Base-by-base conservation (phyloP, 1,140 invertebrate genomes). In the Drosophila quadrilineata region DNA sequence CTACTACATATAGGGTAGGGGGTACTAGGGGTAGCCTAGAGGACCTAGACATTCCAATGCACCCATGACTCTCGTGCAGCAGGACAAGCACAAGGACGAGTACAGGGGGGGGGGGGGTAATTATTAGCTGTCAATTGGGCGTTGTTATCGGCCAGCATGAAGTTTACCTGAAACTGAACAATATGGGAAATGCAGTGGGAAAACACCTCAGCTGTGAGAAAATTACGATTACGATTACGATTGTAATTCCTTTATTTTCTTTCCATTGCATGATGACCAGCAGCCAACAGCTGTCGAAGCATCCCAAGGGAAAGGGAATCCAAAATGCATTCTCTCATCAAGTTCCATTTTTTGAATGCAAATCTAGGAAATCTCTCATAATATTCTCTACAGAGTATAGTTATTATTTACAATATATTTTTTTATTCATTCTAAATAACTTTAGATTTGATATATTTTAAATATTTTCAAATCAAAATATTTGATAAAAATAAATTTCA, bases 61-160 rank as follows among this genome's bases (percentile, higher is more conserved):
- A 84, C 79, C 77, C 79, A 84, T 54, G n/a, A n/a, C n/a, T n/a
- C n/a, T n/a, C n/a, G n/a, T 85, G 77, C 77, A 74, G 56, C 24
- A 17, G 36, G 19, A 14, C 14, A n/a, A 9, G 21, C n/a, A 3
- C 33, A 10, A 28, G 31, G 9, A 10, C 28, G 29, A 22, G n/a
- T 26, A 33, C 38, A 33, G 36, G 50, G 29, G 26, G 10, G 35
- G 65, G 29, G 46, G 63, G 60, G 46, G 40, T 79, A 85, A 85
- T 85, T 84, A 84, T 85, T 85, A 60, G 70, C 79, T 85, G 79
- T 74, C 79, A 85, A 79, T 71, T 82, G 76, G 77, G 68, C 73
- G 77, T 68, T 76, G 63, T 69, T 84, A 49, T n/a, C 12, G 63
- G 50, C 73, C 77, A 60, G 79, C 79, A 65, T 57, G 52, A n/a